Evolutionary conservation across 2,797 vertebrate species (phyloP), one percentile per base, ranked within the genome.

Genomic region (Pitangus sulphuratus): DNA sequence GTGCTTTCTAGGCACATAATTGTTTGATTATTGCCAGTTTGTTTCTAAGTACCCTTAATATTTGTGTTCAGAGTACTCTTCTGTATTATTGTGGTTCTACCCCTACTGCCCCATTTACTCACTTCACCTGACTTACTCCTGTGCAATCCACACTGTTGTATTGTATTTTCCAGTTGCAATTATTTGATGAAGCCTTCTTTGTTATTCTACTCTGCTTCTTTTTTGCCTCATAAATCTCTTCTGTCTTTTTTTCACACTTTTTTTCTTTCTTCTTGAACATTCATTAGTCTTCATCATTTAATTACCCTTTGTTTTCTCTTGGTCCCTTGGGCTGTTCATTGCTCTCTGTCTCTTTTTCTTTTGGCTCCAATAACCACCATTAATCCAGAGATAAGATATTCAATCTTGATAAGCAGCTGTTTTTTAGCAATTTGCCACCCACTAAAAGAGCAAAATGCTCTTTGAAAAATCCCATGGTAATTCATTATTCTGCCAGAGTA

Each of bases 231-330:
- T 95, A 93, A 92, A 91, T 95, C 44, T 93, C 22, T 56, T 57
- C 40, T 82, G 61, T 61, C 19, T 76, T 90, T 78, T 78, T 58
- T 21, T 84, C 40, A 79, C 31, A 47, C 30, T 86, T 91, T 35
- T 72, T 56, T 26, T 22, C 28, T 87, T 91, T 31, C 81, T 94
- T 62, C 40, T 40, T 88, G 61, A 40, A 35, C 80, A 76, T 91
- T 89, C 91, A 94, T 96, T 94, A 86, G 57, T 93, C 76, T 93
- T 47, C 69, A 71, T 89, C 50, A 81, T 77, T 93, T 95, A 93
- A 95, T 89, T 90, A 89, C 28, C 53, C 45, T 93, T 87, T 79
- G 31, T 84, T 91, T 91, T 83, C 68, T 88, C 75, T n/a, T 61
- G 31, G 33, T 93, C 51, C 78, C 78, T 60, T 84, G 87, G 51